Conservation (phyloP, 2,888 invertebrate species). For the Laspeyria flexula region DNA sequence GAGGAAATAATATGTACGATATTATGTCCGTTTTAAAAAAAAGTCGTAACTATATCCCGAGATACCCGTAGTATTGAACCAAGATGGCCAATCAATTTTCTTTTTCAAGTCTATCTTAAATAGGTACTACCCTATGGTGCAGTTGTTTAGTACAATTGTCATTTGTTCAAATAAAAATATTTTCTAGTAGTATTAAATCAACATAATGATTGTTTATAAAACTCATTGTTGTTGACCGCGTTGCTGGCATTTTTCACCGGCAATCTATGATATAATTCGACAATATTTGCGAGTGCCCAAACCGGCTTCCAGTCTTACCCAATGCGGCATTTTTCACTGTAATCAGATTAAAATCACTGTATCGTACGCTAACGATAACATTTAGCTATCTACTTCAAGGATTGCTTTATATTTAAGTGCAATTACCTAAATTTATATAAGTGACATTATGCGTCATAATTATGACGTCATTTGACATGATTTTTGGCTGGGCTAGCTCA, state of each 20-base stretch:
- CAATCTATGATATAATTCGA: too few relatives aligned
- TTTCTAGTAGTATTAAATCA: neutral
- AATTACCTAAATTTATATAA: neutral
- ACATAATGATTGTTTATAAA: constrained; percentile 6
- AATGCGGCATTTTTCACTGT: neutral
- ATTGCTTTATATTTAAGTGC: neutral
- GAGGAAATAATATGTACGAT: too few relatives aligned
- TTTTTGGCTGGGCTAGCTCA: neutral
- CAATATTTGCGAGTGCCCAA: too few relatives aligned
- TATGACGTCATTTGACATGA: neutral
- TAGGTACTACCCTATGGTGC: too few relatives aligned
- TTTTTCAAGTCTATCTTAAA: too few relatives aligned
- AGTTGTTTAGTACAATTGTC: too few relatives aligned
- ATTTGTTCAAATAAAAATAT: neutral
- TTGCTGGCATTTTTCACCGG: constrained; percentile 12
- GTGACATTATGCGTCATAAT: neutral
- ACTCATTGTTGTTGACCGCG: constrained; percentile 5
- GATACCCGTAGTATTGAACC: too few relatives aligned
- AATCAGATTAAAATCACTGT: neutral
- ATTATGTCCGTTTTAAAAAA: too few relatives aligned
- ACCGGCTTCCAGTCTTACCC: neutral
- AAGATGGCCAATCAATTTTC: too few relatives aligned
- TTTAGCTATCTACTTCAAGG: neutral
- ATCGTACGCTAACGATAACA: neutral
- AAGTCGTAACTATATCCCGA: too few relatives aligned